Base-by-base conservation (phyloP, 2,888 invertebrate genomes). In the Thalpophila matura region DNA sequence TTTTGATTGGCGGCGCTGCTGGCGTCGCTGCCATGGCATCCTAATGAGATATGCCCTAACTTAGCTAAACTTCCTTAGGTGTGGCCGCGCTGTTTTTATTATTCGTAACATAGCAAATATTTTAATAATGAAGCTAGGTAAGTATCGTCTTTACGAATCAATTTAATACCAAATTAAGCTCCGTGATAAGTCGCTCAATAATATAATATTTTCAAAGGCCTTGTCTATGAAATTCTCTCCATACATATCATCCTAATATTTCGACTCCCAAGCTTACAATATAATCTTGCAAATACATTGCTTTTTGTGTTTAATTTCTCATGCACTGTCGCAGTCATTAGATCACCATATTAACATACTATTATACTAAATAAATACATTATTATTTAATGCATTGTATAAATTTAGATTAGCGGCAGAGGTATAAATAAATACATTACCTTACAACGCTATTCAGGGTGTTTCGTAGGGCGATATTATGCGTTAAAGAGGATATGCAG, bases 221-320 rank as follows among this genome's bases (percentile, higher is more conserved):
- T 7, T 29, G 33, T 14, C 22, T 31, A 56, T 16, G 4, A 43
- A 68, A 58, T 58, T 66, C 22, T 66, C 58, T 69, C 65, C 58
- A 58, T 47, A 63, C 55, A 38, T 56, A 22, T 61, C 35, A 40
- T 65, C 74, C 70, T 66, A 45, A 67, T 63, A 67, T 72, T 76
- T 77, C 75, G 40, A 58, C 27, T 82, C 85, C 86, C 84, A 70
- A 73, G 86, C 88, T 87, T 87, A 43, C 53, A 68, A 73, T 76
- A 47, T 82, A 79, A 72, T 70, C 77, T 86, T 81, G 85, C 87
- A 72, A 40, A 81, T 79, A 70, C 58, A 51, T 76, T 85, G 90
- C 89, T 90, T 89, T 78, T 87, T 86, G 82, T 86, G 79, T 85
- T 85, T 65, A 72, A 75, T 86, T 84, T 79, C 57, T 80, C 80